Percentiles rank a stretch among this genome's conserved stretches.
Evolutionary conservation across 2,888 invertebrate genomes (phyloP).

Genomic region (Coelogynopora nodosa): DNA sequence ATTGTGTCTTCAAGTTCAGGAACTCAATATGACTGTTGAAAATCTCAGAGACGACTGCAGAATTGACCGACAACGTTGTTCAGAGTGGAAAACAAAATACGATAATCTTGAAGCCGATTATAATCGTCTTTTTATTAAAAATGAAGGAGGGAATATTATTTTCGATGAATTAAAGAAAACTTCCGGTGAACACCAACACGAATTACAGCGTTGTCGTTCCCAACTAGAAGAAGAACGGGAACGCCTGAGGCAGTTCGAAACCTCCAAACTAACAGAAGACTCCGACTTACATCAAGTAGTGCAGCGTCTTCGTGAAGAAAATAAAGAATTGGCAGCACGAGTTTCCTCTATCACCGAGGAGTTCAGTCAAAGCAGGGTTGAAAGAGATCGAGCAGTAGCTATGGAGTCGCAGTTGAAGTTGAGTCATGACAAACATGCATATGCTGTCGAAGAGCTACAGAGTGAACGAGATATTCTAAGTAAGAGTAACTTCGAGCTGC

Average conservation of each 20-base stretch:
- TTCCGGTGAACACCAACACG: neutral
- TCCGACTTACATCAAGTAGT: neutral
- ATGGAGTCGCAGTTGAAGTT: constrained; percentile 3
- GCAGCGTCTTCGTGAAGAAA: neutral
- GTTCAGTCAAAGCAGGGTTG: neutral
- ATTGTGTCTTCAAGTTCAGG: neutral
- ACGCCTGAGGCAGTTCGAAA: neutral
- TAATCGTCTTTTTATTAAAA: neutral
- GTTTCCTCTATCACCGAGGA: neutral
- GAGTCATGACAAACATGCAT: constrained; percentile 5
- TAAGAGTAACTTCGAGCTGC: constrained; percentile 1
- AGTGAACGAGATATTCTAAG: neutral
- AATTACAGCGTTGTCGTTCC: neutral
- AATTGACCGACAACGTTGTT: neutral
- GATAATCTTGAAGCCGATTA: neutral
- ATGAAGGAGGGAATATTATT: neutral
- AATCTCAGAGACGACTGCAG: neutral
- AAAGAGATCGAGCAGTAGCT: neutral
- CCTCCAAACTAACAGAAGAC: neutral
- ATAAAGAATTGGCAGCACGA: neutral
- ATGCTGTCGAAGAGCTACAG: neutral
- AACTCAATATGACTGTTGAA: neutral
- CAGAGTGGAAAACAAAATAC: neutral
- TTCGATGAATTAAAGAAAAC: neutral
- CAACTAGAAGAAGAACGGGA: constrained; percentile 14